Base-by-base conservation (phyloP, 2,113 vertebrate genomes). In the Equus przewalskii region DNA sequence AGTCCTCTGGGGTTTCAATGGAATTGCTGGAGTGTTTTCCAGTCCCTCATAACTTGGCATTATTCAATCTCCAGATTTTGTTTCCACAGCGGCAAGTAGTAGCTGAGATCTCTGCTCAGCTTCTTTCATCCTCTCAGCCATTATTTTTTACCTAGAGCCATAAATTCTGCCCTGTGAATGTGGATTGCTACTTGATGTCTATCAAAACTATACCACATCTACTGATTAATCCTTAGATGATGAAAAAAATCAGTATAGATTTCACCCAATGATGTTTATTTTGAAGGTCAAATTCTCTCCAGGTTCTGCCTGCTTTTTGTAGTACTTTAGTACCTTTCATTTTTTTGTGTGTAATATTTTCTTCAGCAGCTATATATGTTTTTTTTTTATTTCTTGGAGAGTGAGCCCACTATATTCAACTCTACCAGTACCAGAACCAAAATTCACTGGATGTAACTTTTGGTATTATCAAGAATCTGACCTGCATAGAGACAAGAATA, bases 131-230 rank as follows among this genome's bases (percentile, higher is more conserved):
- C 49, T 24, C 8, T 14, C 5, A 64, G 41, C 10, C 13, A 14
- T 81, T 36, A 21, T 2, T 58, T 72, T 83, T 22, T 54, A 60
- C 7, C 12, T 36, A 18, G n/a, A 30, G 3, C 5, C 16, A 2
- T 12, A 19, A 86, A 82, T 5, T 49, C 19, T 21, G 8, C 1
- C 26, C 21, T 58, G 0, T 11, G 19, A 46, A 30, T 70, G 5
- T 70, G 4, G 3, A 51, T 82, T 70, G 91, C 14, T 28, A 58
- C 36, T 3, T 30, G 10, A 56, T 73, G 79, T 56, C 11, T 81
- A 7, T 10, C 15, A 36, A 41, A 18, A n/a, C 2, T 41, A 0
- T 16, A 14, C 5, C 36, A 76, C 2, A n/a, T 4, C 1, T 41
- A 24, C 6, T 69, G 6, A 0, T 41, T 91, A 41, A 46, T 69